Evolutionary conservation across 2,797 vertebrate genomes (phyloP), one percentile per base, ranked within the genome.

Genomic region (Chrysocyon brachyurus): DNA sequence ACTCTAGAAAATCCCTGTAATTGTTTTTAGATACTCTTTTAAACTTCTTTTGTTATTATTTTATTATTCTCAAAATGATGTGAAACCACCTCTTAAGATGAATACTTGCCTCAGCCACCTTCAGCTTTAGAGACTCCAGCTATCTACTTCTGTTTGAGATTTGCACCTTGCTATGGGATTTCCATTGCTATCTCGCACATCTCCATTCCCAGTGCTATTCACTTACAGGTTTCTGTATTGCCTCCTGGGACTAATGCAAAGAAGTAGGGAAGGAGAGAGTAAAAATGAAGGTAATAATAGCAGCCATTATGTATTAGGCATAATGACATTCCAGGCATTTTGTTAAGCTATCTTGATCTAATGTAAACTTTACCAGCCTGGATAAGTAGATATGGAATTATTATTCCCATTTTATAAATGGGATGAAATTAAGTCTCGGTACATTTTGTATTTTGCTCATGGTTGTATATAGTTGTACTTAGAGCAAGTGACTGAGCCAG

Each of bases 11-110:
- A 57, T 59, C 26, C 56, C 56, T 63, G 0, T 0, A 87, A 28
- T 22, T 68, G 57, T 91, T 86, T 63, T 61, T 66, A 75, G 46
- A 26, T 75, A 49, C 40, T 68, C 63, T 77, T 63, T 49, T 52
- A 61, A 78, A 57, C 68, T 81, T 91, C 28, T 49, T 72, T 94
- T 88, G 33, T 68, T 84, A 12, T 9, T 87, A 49, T 77, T 95
- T 92, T 75, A 14, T 46, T 88, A 1, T 85, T 92, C 63, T 90
- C 64, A 72, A 88, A 81, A 49, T 75, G 22, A 56, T 21, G 3
- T 52, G 24, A 93, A 86, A 40, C 73, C 24, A 36, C 0, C 24
- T 54, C 46, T 68, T 72, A 40, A 6, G 72, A 12, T 57, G 54
- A 83, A 12, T 24, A 33, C 6, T 10, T 59, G 49, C 46, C 17